Base-by-base conservation (phyloP, 2,797 vertebrate species). In the Chanos chanos region DNA sequence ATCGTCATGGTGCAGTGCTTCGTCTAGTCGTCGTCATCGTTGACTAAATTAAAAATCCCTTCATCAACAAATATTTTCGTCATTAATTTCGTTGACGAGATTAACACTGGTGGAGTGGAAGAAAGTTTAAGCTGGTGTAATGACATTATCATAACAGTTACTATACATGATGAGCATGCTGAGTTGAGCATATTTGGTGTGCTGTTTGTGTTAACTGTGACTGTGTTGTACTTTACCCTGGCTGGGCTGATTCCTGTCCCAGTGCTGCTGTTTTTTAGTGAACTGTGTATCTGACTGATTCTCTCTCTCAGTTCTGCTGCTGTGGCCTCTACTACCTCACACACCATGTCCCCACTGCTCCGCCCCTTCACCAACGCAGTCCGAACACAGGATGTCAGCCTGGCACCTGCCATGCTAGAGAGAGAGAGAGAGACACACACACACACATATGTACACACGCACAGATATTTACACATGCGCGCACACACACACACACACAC, bases 181-280 rank as follows among this genome's bases (percentile, higher is more conserved):
- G 43, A 5, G n/a, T 15, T 5, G 33, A 12, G 55, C 10, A 25
- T 15, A 27, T 47, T 53, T 36, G 7, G 7, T 9, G 24, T 24
- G 1, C 27, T 39, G 9, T 6, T 19, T 13, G 9, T 27, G 18
- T 24, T 8, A 2, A 6, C 4, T 41, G 3, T 5, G 7, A 1
- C 0, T 33, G 10, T 3, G 2, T 62, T 10, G 72, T 71, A 43
- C 62, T 68, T 90, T 94, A 98, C 96, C 93, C 91, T 89, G 64
- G 89, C 90, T 69, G 96, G 96, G 80, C 95, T 98, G 75, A 93
- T 89, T 74, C 90, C 90, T 9, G 81, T 83, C 64, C 77, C 56
- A 34, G 68, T 64, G 52, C 71, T 52, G 2, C 66, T 45, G 68
- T 76, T 77, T 68, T 80, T 83, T 59, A 86, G 90, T 68, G 78